A percentile compares a stretch with the other conserved stretches of the same genome.
Evolutionary conservation across 2,113 vertebrate genomes (phyloP).

Genomic region (Eptesicus fuscus): DNA sequence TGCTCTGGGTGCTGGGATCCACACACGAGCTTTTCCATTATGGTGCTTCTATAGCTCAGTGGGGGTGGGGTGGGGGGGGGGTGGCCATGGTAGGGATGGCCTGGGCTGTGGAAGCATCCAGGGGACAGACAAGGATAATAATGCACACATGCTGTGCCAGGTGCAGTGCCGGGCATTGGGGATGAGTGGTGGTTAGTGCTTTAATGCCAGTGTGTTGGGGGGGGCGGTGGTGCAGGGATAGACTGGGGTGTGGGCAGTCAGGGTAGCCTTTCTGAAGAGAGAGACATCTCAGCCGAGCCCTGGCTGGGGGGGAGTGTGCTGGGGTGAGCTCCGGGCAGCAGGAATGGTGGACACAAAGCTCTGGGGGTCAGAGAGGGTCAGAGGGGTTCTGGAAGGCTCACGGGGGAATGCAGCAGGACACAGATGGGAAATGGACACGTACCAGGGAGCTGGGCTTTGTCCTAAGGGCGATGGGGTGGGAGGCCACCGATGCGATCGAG

Average conservation of each 20-base stretch:
- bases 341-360: neutral
- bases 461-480: rapidly evolving
- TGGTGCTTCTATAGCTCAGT: neutral
- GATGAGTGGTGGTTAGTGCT: neutral
- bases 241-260: neutral
- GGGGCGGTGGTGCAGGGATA: neutral
- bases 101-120: neutral
- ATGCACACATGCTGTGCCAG: neutral
- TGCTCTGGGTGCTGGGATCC: neutral
- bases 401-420: neutral
- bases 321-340: neutral
- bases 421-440: neutral
- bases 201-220: neutral
- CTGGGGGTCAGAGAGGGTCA: neutral
- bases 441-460: neutral
- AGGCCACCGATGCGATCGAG: neutral
- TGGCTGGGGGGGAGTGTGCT: too few species aligned
- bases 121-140: neutral
- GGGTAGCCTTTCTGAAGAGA: neutral
- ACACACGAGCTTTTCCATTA: neutral
- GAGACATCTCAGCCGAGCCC: neutral
- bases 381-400: neutral
- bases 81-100: neutral
- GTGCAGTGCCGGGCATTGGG: too few species aligned
- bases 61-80: neutral